These are phyloP conservation scores for Pseudotriccus pelzelni DNA, from an alignment of 2,797 vertebrate genomes.

Conservation along the genomic window DNA sequence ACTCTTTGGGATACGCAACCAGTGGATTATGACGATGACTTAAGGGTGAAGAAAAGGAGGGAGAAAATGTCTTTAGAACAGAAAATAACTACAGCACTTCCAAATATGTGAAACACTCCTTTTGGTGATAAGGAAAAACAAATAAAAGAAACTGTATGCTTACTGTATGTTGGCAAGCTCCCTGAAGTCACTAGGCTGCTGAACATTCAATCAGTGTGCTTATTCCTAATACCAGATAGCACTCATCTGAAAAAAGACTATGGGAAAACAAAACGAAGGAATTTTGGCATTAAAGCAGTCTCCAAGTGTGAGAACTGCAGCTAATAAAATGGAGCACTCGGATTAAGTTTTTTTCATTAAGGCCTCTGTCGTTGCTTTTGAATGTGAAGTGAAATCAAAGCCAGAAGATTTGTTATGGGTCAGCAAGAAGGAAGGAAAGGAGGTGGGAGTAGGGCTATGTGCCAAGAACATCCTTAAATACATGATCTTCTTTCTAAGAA, in stretches of 20 bases:
- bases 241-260: background rate
- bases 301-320: background rate
- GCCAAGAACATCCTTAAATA: slow-evolving; percentile 46
- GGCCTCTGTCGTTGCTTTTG: background rate
- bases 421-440: slow-evolving; percentile 36
- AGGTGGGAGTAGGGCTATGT: background rate
- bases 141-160: background rate
- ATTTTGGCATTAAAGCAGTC: background rate
- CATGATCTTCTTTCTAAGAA: slow-evolving; percentile 39
- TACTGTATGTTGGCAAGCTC: background rate
- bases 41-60: background rate
- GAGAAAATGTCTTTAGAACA: background rate
- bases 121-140: background rate
- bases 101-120: background rate
- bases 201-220: background rate
- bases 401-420: slow-evolving; percentile 38
- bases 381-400: slow-evolving; percentile 36
- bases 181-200: background rate
- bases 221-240: background rate
- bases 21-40: background rate
- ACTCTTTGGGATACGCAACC: background rate
- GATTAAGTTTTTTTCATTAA: background rate
- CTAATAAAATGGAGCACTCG: background rate
- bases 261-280: background rate
- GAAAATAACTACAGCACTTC: background rate